phyloP scores from a whole-genome alignment of 1,140 invertebrate genomes.

The Orchesella cincta region DNA sequence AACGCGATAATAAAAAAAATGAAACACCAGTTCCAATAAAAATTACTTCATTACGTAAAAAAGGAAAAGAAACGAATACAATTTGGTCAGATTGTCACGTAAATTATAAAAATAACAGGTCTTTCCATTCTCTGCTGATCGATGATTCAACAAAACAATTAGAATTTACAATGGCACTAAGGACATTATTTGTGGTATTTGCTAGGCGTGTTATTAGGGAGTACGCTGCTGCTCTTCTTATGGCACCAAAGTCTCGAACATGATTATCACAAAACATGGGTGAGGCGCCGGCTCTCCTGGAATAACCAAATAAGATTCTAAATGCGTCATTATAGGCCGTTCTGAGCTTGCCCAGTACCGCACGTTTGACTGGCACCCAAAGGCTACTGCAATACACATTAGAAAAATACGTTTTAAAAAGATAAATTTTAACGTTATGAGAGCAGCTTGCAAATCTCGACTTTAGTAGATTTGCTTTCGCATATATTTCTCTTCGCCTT shows the following conservation, averaged over 20 bases:
- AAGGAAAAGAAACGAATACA: neutral
- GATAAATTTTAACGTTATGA: neutral
- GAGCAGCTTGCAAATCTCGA: neutral
- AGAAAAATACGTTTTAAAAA: neutral
- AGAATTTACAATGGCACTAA: neutral
- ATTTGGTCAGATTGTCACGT: neutral
- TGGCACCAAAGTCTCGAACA: neutral
- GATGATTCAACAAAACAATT: neutral
- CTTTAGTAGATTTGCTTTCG: neutral
- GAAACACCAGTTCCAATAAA: neutral
- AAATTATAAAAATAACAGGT: neutral
- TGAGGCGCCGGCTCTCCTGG: neutral
- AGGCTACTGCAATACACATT: neutral
- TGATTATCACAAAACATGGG: neutral
- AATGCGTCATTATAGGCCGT: conserved; percentile 14
- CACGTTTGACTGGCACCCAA: neutral
- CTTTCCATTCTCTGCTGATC: neutral
- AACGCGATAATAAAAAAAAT: neutral
- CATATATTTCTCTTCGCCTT: neutral
- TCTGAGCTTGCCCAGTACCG: neutral
- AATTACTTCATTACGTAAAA: neutral
- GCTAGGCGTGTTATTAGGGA: neutral
- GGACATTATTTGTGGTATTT: neutral
- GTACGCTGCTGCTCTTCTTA: neutral
- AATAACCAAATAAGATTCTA: neutral